phyloP scores from a whole-genome alignment of 1,140 invertebrate genomes.

The Achroia grisella region DNA sequence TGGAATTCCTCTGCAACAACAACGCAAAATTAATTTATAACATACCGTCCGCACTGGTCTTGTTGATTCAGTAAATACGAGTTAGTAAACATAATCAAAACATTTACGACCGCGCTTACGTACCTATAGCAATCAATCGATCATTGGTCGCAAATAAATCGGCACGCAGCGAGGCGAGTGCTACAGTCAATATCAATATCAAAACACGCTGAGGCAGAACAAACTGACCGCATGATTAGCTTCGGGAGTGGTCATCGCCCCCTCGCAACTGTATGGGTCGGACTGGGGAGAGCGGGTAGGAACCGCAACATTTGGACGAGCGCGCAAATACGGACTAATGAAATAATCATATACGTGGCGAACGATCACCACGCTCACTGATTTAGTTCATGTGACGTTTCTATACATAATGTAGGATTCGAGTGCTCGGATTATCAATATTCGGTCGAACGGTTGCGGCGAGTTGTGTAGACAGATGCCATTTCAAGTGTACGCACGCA shows the following conservation, averaged over 20 bases:
- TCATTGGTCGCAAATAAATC: slow-evolving; percentile 72
- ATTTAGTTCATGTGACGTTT: slow-evolving; percentile 39
- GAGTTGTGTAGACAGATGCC: slow-evolving; percentile 33
- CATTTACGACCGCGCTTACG: slow-evolving; percentile 56
- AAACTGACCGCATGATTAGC: slow-evolving; percentile 73
- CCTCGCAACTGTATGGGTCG: slow-evolving; percentile 9
- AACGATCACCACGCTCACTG: slow-evolving; percentile 40
- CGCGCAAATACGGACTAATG: slow-evolving; percentile 69
- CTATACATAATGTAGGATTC: slow-evolving; percentile 12
- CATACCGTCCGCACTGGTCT: slow-evolving; percentile 18
- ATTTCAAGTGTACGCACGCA: slow-evolving; percentile 32
- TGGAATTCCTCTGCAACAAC: slow-evolving; percentile 87
- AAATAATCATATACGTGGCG: slow-evolving; percentile 72
- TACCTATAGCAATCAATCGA: slow-evolving; percentile 66
- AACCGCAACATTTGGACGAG: slow-evolving; percentile 56
- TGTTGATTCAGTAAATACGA: slow-evolving; percentile 50
- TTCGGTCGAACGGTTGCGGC: slow-evolving; percentile 33
- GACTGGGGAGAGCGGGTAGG: slow-evolving; percentile 8
- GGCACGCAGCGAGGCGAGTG: slow-evolving; percentile 59
- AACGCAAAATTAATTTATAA: slow-evolving; percentile 25
- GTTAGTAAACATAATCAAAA: slow-evolving; percentile 65
- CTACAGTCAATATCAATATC: slow-evolving; percentile 72
- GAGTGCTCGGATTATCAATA: slow-evolving; percentile 35
- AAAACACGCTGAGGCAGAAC: slow-evolving; percentile 72
- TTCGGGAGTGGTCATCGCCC: slow-evolving; percentile 60